These are phyloP conservation scores for Platanista minor DNA, from an alignment of 2,113 vertebrate species.

Conservation along the genomic window DNA sequence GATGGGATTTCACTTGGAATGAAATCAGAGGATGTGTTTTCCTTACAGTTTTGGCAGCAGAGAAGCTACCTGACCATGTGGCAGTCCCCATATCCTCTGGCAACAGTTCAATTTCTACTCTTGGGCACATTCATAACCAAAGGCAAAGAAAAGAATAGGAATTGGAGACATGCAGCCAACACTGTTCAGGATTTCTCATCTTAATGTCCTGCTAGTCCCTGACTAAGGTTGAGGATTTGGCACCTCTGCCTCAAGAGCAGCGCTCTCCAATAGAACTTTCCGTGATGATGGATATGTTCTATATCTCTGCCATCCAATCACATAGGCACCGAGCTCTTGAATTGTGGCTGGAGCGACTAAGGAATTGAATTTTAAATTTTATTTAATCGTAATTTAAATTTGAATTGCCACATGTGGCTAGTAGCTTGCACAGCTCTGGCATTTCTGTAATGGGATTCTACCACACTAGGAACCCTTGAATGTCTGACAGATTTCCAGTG, in stretches of 20 bases:
- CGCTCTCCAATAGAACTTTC: not conserved
- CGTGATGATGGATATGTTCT: not conserved
- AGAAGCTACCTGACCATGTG: not conserved
- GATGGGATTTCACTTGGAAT: conserved; percentile 34
- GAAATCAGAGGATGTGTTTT: not conserved
- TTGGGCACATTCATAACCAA: not conserved
- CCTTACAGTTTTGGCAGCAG: conserved; percentile 39
- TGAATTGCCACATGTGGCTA: not conserved
- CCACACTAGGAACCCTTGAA: not conserved
- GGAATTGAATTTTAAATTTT: not conserved
- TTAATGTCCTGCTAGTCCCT: not conserved
- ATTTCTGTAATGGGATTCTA: not conserved
- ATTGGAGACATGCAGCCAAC: not conserved
- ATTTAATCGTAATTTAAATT: not conserved
- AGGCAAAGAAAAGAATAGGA: not conserved
- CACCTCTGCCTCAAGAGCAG: not conserved
- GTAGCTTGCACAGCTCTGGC: not conserved
- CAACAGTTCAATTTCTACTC: not conserved
- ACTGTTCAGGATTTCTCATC: not conserved
- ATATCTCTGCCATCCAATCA: not conserved
- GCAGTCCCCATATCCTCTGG: conserved; percentile 24
- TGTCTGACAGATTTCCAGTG: not conserved
- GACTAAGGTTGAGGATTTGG: not conserved
- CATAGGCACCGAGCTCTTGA: not conserved
- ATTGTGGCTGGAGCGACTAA: not conserved